These are phyloP conservation scores for Nasonia oneida DNA, from an alignment of 2,888 invertebrate genomes.

Conservation along the genomic window DNA sequence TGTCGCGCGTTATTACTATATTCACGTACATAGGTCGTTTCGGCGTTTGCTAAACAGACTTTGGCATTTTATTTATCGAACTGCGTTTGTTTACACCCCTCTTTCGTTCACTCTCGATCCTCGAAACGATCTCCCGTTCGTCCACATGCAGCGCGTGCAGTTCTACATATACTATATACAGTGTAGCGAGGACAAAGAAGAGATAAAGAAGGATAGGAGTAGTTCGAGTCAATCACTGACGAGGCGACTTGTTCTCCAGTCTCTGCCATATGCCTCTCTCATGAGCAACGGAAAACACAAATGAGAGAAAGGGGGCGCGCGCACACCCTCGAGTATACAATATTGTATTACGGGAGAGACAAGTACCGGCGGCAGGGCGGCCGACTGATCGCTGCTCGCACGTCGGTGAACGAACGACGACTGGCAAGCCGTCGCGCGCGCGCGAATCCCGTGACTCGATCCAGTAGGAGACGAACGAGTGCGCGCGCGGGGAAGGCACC, in stretches of 20 bases:
- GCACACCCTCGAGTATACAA: constrained; percentile 1
- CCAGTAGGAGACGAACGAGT: constrained; percentile 61
- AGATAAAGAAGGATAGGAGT: not conserved
- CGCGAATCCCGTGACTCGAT: constrained; percentile 70
- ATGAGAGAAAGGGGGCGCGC: not conserved
- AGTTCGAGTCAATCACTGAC: not conserved
- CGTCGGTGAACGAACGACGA: constrained; percentile 78
- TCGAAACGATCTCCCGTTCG: not conserved
- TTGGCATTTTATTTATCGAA: constrained; percentile 35
- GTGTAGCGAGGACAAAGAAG: not conserved
- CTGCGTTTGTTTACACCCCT: not conserved
- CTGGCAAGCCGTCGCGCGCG: constrained; percentile 73
- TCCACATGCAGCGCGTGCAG: not conserved
- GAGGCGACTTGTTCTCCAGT: not conserved
- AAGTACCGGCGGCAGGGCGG: constrained; percentile 38
- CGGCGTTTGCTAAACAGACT: not conserved
- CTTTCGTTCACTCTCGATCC: not conserved
- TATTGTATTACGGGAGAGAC: not conserved
- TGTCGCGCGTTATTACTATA: not conserved
- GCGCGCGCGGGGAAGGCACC: constrained; percentile 29
- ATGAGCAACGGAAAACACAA: not conserved
- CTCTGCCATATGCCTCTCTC: not conserved
- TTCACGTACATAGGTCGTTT: not conserved
- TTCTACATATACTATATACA: not conserved
- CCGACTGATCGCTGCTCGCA: constrained; percentile 62